Conservation (phyloP, 2,888 invertebrate species). For the Panopea generosa region DNA sequence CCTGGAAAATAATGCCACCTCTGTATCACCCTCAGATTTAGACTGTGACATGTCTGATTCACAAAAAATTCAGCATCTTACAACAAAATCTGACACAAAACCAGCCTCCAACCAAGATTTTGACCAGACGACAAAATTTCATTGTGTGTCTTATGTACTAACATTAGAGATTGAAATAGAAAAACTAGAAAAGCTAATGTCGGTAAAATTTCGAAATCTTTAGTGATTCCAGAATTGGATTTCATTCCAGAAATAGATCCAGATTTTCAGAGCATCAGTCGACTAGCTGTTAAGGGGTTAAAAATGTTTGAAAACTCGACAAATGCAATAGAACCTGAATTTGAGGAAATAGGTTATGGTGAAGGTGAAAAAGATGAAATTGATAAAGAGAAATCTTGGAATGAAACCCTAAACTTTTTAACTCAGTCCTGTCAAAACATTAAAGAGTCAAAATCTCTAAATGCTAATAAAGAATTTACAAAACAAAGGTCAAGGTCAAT, state of each 20-base stretch:
- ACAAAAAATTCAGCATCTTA: no score
- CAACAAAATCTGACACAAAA: no score
- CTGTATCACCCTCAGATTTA: slow-evolving; percentile 7
- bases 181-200: neutral
- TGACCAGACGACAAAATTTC: slow-evolving; percentile 1
- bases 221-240: neutral
- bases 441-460: slow-evolving; percentile 12
- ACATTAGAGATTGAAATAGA: slow-evolving; percentile 20
- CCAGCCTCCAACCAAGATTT: no score
- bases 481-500: slow-evolving; percentile 21
- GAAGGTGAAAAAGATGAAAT: neutral
- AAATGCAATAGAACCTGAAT: neutral
- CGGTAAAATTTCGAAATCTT: no score
- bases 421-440: neutral
- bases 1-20: slow-evolving; percentile 25
- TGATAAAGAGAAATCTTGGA: neutral
- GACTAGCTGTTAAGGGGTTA: slow-evolving; percentile 12
- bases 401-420: neutral
- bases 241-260: neutral
- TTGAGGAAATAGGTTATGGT: neutral
- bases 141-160: slow-evolving; percentile 21
- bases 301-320: no score
- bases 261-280: slow-evolving; percentile 25
- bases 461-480: neutral
- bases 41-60: slow-evolving; percentile 3